Evolutionary conservation across 2,888 invertebrate species (phyloP), one percentile per base, ranked within the genome.

Genomic region (Oscheius sp.): DNA sequence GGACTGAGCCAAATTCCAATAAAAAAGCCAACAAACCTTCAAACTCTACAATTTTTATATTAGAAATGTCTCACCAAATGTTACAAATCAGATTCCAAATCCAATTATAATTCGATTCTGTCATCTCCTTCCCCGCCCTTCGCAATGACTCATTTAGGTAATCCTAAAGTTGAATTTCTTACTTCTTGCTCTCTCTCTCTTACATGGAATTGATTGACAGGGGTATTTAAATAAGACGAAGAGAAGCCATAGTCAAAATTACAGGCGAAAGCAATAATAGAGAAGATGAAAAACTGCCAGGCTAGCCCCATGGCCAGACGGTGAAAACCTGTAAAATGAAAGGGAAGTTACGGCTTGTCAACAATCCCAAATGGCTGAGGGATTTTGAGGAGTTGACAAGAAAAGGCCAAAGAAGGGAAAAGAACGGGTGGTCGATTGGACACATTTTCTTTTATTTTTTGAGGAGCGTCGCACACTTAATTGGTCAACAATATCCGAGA

Each of bases 161-260:
- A 1, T 17, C 68, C 75, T 75, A 57, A 61, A 37, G 6, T 15
- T 1, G 23, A 10, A 10, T 55, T 5, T 29, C 15, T 27, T 50
- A 31, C 8, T 34, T 1, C 12, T 17, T 20, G 6, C 45, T 23
- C 25, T n/a, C 23, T 17, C 17, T 15, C 5, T 15, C 52, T 52
- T 17, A 76, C 77, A 57, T 81, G 78, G 53, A 83, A 83, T 23
- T 76, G 68, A 58, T 74, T 73, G 0, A 83, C 80, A 0, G 82
- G 78, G 2, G 80, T 79, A 50, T 83, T 83, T 33, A 82, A 57
- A 64, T 80, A 83, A 27, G 80, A 76, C 0, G 75, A 70, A 0
- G 81, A 79, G 61, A 79, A 82, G n/a, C 80, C 82, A 69, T 80
- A 81, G 17, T 80, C 75, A 53, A 81, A 82, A 58, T 79, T 82